Percentiles rank a stretch among this genome's conserved stretches.
These are phyloP conservation scores for Clarias magur DNA, from an alignment of 2,113 vertebrate species.

Conservation along the genomic window DNA sequence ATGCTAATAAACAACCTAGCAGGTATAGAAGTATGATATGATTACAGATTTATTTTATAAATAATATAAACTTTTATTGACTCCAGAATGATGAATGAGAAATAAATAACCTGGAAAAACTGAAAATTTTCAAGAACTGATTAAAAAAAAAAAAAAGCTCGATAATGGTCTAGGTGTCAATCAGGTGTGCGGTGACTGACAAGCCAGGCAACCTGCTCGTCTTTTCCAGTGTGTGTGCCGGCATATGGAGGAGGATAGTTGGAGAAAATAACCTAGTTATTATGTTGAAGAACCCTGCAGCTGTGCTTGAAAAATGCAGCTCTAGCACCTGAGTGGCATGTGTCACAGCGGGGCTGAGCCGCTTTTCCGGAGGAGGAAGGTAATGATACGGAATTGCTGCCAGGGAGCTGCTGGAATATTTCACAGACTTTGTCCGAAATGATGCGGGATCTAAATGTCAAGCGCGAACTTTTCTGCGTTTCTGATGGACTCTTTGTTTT, in stretches of 20 bases:
- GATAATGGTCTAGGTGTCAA: background rate
- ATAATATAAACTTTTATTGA: background rate
- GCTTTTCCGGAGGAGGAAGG: constrained; percentile 26
- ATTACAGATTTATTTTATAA: background rate
- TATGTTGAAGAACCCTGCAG: constrained; percentile 44
- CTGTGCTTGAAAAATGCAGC: constrained; percentile 39
- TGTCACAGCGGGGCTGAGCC: constrained; percentile 44
- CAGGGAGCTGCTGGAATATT: constrained; percentile 33
- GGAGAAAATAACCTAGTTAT: constrained; percentile 38
- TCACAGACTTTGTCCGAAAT: background rate
- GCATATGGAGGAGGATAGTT: constrained; percentile 6
- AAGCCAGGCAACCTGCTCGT: constrained; percentile 1
- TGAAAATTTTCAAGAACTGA: background rate
- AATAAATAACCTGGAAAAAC: background rate
- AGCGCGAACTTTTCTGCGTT: background rate
- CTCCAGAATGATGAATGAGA: background rate
- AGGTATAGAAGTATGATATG: background rate
- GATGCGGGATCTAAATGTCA: constrained; percentile 26
- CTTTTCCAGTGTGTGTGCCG: constrained; percentile 2
- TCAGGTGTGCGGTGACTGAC: background rate
- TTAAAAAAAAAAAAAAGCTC: background rate
- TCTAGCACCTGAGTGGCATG: constrained; percentile 49
- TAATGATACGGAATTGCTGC: constrained; percentile 48
- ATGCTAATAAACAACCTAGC: background rate
- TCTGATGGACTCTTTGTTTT: constrained; percentile 12